These are phyloP conservation scores for Pachypanchax playfairii DNA, from an alignment of 2,113 vertebrate genomes.

Conservation along the genomic window DNA sequence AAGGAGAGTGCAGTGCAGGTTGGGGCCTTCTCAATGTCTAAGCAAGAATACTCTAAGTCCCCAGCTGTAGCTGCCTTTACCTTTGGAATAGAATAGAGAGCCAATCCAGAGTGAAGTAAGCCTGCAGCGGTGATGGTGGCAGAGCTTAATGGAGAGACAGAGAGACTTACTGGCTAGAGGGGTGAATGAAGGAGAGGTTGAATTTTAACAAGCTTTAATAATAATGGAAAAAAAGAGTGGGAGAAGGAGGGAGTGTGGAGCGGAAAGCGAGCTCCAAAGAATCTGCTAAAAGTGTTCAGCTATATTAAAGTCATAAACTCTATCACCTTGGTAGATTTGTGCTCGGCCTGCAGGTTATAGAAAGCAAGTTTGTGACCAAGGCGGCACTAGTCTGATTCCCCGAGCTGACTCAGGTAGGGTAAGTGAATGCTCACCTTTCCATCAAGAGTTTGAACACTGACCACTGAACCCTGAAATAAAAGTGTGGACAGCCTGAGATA, in stretches of 20 bases:
- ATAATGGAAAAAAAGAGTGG: conserved; percentile 50
- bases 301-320: conserved; percentile 61
- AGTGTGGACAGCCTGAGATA: conserved; percentile 20
- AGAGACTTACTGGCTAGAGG: conserved; percentile 56
- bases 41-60: conserved; percentile 58
- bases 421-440: conserved; percentile 32
- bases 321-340: conserved; percentile 47
- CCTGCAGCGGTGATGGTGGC: conserved; percentile 66
- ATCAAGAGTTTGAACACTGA: conserved; percentile 40
- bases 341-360: conserved; percentile 44
- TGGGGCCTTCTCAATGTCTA: conserved; percentile 47
- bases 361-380: conserved; percentile 33
- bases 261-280: conserved; percentile 46
- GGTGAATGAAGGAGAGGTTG: conserved; percentile 55
- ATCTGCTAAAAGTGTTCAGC: conserved; percentile 50
- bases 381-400: conserved; percentile 41
- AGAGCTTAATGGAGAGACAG: conserved; percentile 71
- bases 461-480: conserved; percentile 43
- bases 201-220: conserved; percentile 72
- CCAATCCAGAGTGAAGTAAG: conserved; percentile 73
- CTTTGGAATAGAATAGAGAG: conserved; percentile 68
- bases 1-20: conserved; percentile 59
- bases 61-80: conserved; percentile 64
- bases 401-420: conserved; percentile 14
- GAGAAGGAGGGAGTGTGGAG: conserved; percentile 22